A percentile compares a stretch with the other conserved stretches of the same genome.
Evolutionary conservation across 1,140 invertebrate species (phyloP).

Genomic region (Atta texana): DNA sequence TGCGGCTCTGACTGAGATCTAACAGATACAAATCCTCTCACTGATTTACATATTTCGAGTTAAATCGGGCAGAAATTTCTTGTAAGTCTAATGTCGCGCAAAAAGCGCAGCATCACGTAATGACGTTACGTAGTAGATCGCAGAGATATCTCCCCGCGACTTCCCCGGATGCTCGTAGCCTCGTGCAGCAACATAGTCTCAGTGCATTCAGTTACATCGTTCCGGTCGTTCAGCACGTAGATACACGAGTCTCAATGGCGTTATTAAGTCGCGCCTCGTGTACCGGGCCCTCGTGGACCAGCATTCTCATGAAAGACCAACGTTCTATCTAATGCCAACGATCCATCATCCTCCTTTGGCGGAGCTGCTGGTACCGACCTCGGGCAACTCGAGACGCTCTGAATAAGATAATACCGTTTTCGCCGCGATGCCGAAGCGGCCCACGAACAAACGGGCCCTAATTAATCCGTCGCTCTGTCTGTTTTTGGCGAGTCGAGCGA

Average conservation of each 20-base stretch:
- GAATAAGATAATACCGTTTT: constrained; percentile 77
- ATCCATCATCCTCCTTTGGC: constrained; percentile 83
- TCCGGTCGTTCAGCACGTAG: constrained; percentile 48
- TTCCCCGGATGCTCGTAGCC: constrained; percentile 38
- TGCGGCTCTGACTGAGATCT: neutral
- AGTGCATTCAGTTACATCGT: constrained; percentile 59
- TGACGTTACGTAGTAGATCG: constrained; percentile 53
- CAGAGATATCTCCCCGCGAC: constrained; percentile 40
- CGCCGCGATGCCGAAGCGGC: constrained; percentile 48
- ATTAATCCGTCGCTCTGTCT: constrained; percentile 74
- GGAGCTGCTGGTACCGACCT: constrained; percentile 79
- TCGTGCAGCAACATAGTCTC: constrained; percentile 45
- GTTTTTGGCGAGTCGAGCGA: constrained; percentile 62
- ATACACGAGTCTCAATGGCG: constrained; percentile 77
- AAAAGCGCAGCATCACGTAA: constrained; percentile 43
- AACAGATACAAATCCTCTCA: constrained; percentile 26
- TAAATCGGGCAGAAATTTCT: constrained; percentile 28
- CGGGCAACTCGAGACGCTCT: constrained; percentile 75
- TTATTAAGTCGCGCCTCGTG: constrained; percentile 82
- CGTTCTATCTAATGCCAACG: constrained; percentile 82
- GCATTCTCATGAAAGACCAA: constrained; percentile 81
- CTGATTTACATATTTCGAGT: constrained; percentile 49
- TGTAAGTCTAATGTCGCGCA: constrained; percentile 36
- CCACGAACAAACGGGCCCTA: constrained; percentile 81
- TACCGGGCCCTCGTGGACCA: constrained; percentile 65